Evolutionary conservation across 2,113 vertebrate genomes (phyloP).

Genomic region (Chloropsis cyanopogon): DNA sequence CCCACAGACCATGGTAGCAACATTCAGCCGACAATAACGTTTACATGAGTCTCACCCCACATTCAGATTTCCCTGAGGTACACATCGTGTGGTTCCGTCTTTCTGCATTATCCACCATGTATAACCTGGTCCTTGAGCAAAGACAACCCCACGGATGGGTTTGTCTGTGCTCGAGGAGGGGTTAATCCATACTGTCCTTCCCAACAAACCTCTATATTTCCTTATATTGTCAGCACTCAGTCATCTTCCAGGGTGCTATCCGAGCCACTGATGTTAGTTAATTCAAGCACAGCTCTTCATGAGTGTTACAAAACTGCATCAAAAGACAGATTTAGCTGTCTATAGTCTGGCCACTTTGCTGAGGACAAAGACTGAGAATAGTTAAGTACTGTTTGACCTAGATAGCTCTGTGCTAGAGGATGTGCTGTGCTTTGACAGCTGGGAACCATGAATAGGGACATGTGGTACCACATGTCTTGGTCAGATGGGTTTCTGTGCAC

Average conservation of each 20-base stretch:
- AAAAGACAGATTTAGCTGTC: neutral
- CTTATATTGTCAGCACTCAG: neutral
- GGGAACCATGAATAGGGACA: neutral
- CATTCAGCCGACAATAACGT: too few species aligned
- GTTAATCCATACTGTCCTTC: too few species aligned
- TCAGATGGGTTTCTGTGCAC: neutral
- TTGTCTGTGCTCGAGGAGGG: too few species aligned
- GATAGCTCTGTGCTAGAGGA: neutral
- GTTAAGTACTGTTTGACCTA: neutral
- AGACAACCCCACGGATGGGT: too few species aligned
- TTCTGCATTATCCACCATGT: too few species aligned
- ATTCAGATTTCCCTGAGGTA: too few species aligned
- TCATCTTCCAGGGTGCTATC: neutral
- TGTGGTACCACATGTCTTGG: neutral
- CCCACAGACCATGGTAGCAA: too few species aligned
- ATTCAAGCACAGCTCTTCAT: neutral
- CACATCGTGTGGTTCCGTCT: too few species aligned
- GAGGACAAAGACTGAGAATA: neutral
- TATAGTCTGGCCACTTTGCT: neutral
- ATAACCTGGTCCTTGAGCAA: too few species aligned
- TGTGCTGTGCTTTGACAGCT: neutral
- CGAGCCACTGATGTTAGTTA: rapidly evolving
- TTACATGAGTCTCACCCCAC: too few species aligned
- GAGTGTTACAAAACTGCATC: neutral
- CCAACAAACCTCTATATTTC: too few species aligned